Conservation (phyloP, 2,888 invertebrate species). For the Hirtodrosophila cameraria region DNA sequence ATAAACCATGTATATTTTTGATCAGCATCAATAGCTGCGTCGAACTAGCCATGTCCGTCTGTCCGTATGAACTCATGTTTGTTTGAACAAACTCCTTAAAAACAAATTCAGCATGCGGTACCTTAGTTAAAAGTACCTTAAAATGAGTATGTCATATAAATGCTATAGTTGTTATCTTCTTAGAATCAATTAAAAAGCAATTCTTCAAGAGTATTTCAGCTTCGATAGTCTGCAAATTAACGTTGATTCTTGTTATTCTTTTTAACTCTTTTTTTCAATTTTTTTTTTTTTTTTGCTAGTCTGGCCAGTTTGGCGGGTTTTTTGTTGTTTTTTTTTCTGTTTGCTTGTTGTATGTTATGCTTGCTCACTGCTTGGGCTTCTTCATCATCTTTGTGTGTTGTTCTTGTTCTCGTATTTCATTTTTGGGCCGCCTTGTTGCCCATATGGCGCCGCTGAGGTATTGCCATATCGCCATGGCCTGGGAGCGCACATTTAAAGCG, state of each 20-base stretch:
- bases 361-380: slow-evolving; percentile 55
- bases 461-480: slow-evolving; percentile 50
- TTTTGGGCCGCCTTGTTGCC: slow-evolving; percentile 48
- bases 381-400: slow-evolving; percentile 54
- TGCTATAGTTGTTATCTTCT: too few species aligned
- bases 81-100: too few species aligned
- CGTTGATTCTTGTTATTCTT: background rate
- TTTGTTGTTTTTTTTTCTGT: slow-evolving; percentile 15
- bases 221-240: background rate
- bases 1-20: too few species aligned
- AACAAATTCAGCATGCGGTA: too few species aligned
- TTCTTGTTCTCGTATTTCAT: slow-evolving; percentile 76
- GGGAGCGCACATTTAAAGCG: slow-evolving; percentile 54
- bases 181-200: too few species aligned
- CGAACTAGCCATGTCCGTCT: too few species aligned
- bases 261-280: slow-evolving; percentile 15
- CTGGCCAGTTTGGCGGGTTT: slow-evolving; percentile 69
- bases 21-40: too few species aligned
- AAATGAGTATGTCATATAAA: too few species aligned
- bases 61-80: too few species aligned
- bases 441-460: slow-evolving; percentile 73
- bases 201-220: background rate
- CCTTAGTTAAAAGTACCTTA: too few species aligned
- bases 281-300: slow-evolving; percentile 43
- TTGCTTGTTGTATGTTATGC: slow-evolving; percentile 27